Percentiles rank a stretch among this genome's conserved stretches.
Conservation (phyloP, 2,113 vertebrate genomes). For the human (Homo sapiens) region DNA sequence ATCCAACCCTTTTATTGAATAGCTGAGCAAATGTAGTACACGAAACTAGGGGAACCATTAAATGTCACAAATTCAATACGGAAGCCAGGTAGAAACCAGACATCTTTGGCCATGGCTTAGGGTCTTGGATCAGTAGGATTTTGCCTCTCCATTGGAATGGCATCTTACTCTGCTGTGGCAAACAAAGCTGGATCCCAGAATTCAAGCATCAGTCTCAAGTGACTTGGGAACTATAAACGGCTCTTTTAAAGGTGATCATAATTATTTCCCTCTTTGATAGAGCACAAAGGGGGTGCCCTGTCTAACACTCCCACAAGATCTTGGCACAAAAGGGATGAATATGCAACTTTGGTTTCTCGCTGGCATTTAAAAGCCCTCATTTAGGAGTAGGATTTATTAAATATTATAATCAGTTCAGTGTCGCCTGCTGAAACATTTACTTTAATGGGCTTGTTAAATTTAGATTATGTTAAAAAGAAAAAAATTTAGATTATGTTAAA, state of each 20-base stretch:
- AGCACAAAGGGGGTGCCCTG: conserved; percentile 62
- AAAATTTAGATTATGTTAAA: conserved; percentile 84
- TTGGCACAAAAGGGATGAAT: conserved; percentile 69
- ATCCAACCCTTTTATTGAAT: neutral
- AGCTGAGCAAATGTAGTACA: neutral
- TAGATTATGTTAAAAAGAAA: conserved; percentile 83
- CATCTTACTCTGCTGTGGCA: conserved; percentile 45
- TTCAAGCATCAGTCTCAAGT: conserved; percentile 64
- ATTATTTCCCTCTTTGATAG: conserved; percentile 70
- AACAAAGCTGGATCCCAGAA: conserved; percentile 49
- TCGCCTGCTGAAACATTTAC: conserved; percentile 83
- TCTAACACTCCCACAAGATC: conserved; percentile 70
- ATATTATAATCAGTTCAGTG: conserved; percentile 83
- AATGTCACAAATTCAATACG: accelerated
- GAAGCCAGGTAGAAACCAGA: neutral
- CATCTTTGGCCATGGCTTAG: neutral
- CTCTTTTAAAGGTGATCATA: conserved; percentile 74
- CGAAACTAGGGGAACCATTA: neutral
- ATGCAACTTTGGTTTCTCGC: conserved; percentile 61
- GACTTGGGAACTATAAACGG: conserved; percentile 66
- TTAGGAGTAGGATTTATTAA: conserved; percentile 81
- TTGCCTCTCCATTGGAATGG: neutral
- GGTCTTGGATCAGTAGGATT: neutral
- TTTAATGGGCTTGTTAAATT: conserved; percentile 86
- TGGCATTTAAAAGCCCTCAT: conserved; percentile 46